Percentiles rank a stretch among this genome's conserved stretches.
These are phyloP conservation scores for Holothuria leucospilota DNA, from an alignment of 53 echinoderm and acorn worm genomes.

Conservation along the genomic window DNA sequence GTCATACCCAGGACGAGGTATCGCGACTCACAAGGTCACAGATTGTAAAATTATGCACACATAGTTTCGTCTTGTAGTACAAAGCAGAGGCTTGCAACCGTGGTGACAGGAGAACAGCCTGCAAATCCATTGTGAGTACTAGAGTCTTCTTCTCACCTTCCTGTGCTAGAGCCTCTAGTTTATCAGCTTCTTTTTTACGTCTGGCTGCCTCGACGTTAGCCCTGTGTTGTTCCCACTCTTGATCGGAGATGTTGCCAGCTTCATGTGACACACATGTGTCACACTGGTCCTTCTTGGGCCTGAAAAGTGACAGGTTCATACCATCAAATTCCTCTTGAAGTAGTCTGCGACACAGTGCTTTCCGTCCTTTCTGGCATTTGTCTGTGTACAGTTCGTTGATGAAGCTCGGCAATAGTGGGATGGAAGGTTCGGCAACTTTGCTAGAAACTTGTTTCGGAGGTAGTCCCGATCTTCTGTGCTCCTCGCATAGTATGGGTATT, in stretches of 20 bases:
- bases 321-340: background rate
- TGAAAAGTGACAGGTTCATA: slow-evolving; percentile 46
- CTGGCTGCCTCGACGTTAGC: slow-evolving; percentile 46
- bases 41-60: slow-evolving; percentile 16
- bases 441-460: slow-evolving; percentile 45
- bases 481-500: slow-evolving; percentile 26
- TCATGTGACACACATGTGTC: slow-evolving; percentile 60
- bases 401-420: slow-evolving; percentile 54
- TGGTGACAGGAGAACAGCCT: slow-evolving; percentile 59
- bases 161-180: slow-evolving; percentile 14
- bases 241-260: slow-evolving; percentile 43
- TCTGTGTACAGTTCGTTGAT: slow-evolving; percentile 36
- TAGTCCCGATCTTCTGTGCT: slow-evolving; percentile 16
- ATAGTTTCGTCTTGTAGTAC: slow-evolving; percentile 30
- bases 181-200: slow-evolving; percentile 39
- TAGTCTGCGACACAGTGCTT: slow-evolving; percentile 41
- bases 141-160: slow-evolving; percentile 55
- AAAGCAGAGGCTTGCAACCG: slow-evolving; percentile 53
- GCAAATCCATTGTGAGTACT: slow-evolving; percentile 56
- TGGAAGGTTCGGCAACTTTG: slow-evolving; percentile 45
- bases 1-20: too few relatives aligned
- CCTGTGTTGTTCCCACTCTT: slow-evolving; percentile 42
- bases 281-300: slow-evolving; percentile 48
- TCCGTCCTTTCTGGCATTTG: slow-evolving; percentile 41
- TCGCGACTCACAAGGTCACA: too few relatives aligned